Conservation (phyloP, 1,140 invertebrate species). For the Magallana angulata region DNA sequence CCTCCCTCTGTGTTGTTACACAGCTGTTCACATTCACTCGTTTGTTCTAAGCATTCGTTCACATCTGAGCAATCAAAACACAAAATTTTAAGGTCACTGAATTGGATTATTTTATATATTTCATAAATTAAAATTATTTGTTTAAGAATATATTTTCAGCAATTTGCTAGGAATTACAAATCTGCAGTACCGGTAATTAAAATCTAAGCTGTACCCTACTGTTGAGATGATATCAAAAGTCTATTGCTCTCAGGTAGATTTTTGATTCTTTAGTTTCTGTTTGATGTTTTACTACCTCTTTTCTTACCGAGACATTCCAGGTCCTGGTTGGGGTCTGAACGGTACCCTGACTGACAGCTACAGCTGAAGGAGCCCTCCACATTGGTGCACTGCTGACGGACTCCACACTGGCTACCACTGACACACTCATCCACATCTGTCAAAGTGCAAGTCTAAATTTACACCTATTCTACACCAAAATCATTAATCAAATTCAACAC, state of each 20-base stretch:
- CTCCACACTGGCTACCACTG: constrained; percentile 40
- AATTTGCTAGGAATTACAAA: no score
- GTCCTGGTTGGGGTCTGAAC: not conserved
- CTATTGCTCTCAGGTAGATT: not conserved
- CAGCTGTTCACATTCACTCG: constrained; percentile 47
- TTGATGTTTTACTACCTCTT: not conserved
- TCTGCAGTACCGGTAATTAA: no score
- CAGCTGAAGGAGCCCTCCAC: constrained; percentile 58
- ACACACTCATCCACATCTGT: constrained; percentile 57
- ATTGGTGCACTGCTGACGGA: constrained; percentile 51
- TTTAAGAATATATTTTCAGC: no score
- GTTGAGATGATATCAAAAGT: no score
- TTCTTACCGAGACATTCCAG: not conserved
- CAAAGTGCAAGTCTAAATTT: not conserved
- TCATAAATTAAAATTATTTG: no score
- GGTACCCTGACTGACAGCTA: constrained; percentile 48
- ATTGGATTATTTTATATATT: no score
- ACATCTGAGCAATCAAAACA: constrained; percentile 39
- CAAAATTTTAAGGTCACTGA: no score
- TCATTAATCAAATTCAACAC: not conserved
- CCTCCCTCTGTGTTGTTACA: constrained; percentile 63
- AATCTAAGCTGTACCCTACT: no score
- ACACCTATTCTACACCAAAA: not conserved
- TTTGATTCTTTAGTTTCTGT: not conserved
- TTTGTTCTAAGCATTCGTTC: constrained; percentile 52